These are phyloP conservation scores for Ormyrus thymus DNA, from an alignment of 2,888 invertebrate genomes.

Conservation along the genomic window DNA sequence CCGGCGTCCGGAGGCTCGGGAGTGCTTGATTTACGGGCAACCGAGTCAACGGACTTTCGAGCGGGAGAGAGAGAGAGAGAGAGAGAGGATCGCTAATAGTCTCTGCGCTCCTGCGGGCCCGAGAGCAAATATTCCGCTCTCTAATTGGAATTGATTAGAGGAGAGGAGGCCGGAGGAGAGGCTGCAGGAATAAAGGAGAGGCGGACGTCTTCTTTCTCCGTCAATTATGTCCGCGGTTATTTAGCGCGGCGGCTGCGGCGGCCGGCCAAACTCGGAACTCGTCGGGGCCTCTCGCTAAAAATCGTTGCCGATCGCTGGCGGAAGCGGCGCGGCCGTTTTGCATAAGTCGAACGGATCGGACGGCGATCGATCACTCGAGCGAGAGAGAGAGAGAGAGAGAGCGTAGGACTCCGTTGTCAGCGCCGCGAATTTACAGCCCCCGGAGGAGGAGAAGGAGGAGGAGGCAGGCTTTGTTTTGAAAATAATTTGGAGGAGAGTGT, in stretches of 20 bases:
- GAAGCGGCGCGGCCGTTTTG: slow-evolving; percentile 48
- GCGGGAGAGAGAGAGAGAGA: slow-evolving; percentile 62
- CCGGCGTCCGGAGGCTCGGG: slow-evolving; percentile 18
- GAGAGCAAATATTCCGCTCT: slow-evolving; percentile 64
- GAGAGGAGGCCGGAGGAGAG: slow-evolving; percentile 54
- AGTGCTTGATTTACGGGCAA: slow-evolving; percentile 73
- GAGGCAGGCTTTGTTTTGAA: slow-evolving; percentile 25
- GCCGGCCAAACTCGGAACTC: slow-evolving; percentile 26
- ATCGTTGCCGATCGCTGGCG: slow-evolving; percentile 33
- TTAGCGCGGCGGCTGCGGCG: slow-evolving; percentile 44
- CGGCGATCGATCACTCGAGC: slow-evolving; percentile 48
- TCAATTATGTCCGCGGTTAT: slow-evolving; percentile 50
- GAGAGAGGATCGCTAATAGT: slow-evolving; percentile 73
- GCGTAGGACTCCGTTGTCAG: no score
- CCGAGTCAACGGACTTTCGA: slow-evolving; percentile 66
- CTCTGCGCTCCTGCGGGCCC: slow-evolving; percentile 51
- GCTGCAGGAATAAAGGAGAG: slow-evolving; percentile 64
- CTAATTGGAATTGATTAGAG: slow-evolving; percentile 75
- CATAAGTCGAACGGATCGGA: slow-evolving; percentile 52
- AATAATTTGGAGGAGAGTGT: no score
- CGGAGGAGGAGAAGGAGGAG: slow-evolving; percentile 2
- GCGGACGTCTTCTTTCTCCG: slow-evolving; percentile 44
- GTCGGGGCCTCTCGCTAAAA: no score
- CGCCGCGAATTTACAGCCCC: no score
- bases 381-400: neutral